Percentiles rank a stretch among this genome's conserved stretches.
Conservation (phyloP, 2,888 invertebrate species). For the Epinotia ramella region DNA sequence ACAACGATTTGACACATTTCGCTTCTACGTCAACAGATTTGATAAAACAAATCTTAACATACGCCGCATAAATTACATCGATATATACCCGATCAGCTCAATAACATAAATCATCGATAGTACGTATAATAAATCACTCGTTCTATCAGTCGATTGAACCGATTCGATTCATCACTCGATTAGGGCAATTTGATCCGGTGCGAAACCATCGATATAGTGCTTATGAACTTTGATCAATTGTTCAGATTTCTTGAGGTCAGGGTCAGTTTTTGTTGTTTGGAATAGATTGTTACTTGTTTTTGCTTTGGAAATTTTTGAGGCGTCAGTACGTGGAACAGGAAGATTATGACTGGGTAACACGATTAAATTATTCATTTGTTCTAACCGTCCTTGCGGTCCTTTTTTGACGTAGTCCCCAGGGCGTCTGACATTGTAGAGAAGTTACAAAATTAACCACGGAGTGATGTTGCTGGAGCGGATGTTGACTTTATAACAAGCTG, state of each 20-base stretch:
- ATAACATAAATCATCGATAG: conserved; percentile 74
- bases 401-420: too few relatives aligned
- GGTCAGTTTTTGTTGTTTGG: conserved; percentile 41
- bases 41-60: conserved; percentile 38
- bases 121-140: conserved; percentile 76
- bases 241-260: conserved; percentile 55
- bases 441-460: too few relatives aligned
- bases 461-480: too few relatives aligned
- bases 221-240: conserved; percentile 66
- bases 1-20: conserved; percentile 7
- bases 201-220: conserved; percentile 53
- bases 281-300: conserved; percentile 38
- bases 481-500: too few relatives aligned
- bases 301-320: conserved; percentile 12
- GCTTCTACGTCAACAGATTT: conserved; percentile 17
- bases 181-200: conserved; percentile 66
- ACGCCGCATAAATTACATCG: conserved; percentile 31
- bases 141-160: conserved; percentile 68
- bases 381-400: too few relatives aligned
- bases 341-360: neutral
- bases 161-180: conserved; percentile 77
- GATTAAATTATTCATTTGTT: neutral
- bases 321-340: neutral
- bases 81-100: conserved; percentile 47
- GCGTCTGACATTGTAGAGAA: too few relatives aligned